Conservation (phyloP, 2,888 invertebrate genomes). For the Philereme vetulata region DNA sequence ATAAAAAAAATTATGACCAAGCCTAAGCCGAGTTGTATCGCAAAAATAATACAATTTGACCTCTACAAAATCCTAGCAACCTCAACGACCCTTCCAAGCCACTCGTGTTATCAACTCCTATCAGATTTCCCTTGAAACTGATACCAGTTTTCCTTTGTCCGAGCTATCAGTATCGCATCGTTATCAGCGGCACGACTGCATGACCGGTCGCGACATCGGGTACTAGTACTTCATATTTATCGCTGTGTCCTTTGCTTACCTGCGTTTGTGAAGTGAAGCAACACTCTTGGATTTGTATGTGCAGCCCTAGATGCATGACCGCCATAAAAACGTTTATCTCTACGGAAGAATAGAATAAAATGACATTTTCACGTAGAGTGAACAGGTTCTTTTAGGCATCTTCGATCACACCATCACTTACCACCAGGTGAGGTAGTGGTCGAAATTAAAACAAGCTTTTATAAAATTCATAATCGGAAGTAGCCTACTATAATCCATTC, state of each 20-base stretch:
- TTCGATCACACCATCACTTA: too few species aligned
- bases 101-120: conserved; percentile 48
- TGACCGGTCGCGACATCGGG: conserved; percentile 62
- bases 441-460: too few species aligned
- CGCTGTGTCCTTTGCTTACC: conserved; percentile 23
- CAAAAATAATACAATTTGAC: conserved; percentile 5
- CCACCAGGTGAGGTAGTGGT: too few species aligned
- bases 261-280: conserved; percentile 1
- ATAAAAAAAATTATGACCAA: too few species aligned
- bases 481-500: too few species aligned
- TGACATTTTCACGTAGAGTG: not conserved
- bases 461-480: too few species aligned
- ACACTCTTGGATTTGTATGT: too few species aligned
- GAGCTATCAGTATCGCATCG: conserved; percentile 56
- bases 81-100: not conserved
- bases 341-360: not conserved
- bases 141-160: conserved; percentile 66
- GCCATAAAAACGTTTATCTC: too few species aligned
- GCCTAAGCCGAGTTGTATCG: too few species aligned
- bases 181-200: conserved; percentile 67
- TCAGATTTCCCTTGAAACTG: conserved; percentile 56
- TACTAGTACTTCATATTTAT: conserved; percentile 22
- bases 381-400: too few species aligned
- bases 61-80: conserved; percentile 8
- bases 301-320: not conserved